These are phyloP conservation scores for Chironomus tepperi DNA, from an alignment of 1,140 invertebrate genomes.

Conservation along the genomic window DNA sequence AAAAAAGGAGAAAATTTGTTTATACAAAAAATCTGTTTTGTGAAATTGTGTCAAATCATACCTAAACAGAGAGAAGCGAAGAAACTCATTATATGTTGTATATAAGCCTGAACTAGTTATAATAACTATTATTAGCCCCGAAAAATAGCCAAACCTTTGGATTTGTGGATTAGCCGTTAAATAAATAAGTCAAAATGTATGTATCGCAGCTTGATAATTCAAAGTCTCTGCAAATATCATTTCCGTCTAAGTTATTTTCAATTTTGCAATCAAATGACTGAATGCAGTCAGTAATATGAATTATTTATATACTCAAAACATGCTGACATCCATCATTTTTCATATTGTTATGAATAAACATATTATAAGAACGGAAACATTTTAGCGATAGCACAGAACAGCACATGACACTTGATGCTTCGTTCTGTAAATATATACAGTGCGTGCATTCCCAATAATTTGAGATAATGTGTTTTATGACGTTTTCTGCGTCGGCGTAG, in stretches of 20 bases:
- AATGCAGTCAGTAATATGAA: background rate
- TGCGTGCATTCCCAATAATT: too few relatives aligned
- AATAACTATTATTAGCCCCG: background rate
- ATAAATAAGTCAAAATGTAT: slow-evolving; percentile 11
- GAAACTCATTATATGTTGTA: background rate
- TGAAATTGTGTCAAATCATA: slow-evolving; percentile 3
- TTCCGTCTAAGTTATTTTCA: background rate
- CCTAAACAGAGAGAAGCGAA: background rate
- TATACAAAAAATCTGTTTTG: background rate
- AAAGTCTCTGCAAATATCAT: background rate
- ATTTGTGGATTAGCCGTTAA: background rate
- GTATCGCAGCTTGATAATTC: background rate
- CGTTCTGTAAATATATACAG: too few relatives aligned
- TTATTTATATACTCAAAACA: background rate
- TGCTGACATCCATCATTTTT: background rate
- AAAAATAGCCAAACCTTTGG: background rate
- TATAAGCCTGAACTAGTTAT: background rate
- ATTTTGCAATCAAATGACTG: background rate
- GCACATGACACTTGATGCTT: background rate
- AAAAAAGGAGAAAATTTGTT: slow-evolving; percentile 6
- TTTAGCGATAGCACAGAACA: background rate
- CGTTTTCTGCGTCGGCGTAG: slow-evolving; percentile 10
- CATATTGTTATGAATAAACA: background rate
- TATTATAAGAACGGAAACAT: background rate
- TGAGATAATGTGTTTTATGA: background rate